These are phyloP conservation scores for Climacteris rufus DNA, from an alignment of 2,113 vertebrate species.

Conservation along the genomic window DNA sequence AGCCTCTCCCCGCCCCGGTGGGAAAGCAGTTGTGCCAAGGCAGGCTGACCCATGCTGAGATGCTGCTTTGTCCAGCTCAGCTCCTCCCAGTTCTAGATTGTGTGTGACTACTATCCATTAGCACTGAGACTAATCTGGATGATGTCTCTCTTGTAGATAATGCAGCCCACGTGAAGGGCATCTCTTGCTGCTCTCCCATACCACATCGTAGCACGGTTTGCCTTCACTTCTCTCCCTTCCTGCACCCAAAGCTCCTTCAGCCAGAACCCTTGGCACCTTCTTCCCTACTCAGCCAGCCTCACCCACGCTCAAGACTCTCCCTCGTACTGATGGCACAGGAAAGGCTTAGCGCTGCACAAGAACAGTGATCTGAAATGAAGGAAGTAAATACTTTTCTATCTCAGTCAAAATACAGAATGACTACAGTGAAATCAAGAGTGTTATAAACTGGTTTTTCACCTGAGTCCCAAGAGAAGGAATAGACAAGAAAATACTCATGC, in stretches of 20 bases:
- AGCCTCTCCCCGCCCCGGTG: neutral
- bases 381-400: neutral
- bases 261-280: neutral
- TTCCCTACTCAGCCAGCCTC: neutral
- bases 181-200: neutral
- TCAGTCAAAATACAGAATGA: neutral
- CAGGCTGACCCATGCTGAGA: neutral
- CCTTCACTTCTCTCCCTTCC: neutral
- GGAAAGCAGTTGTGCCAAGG: neutral
- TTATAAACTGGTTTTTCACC: neutral
- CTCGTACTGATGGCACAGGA: accelerated
- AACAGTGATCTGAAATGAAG: neutral
- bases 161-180: neutral
- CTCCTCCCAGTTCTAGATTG: neutral
- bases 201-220: accelerated
- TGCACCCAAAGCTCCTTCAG: neutral
- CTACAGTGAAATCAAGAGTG: neutral
- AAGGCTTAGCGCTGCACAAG: neutral
- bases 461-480: neutral
- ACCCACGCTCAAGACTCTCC: accelerated
- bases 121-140: neutral
- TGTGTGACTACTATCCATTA: neutral
- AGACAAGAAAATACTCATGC: neutral
- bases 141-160: neutral
- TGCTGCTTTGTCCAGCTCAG: neutral